Evolutionary conservation across 2,797 vertebrate genomes (phyloP).

Genomic region (Sciurus vulgaris): DNA sequence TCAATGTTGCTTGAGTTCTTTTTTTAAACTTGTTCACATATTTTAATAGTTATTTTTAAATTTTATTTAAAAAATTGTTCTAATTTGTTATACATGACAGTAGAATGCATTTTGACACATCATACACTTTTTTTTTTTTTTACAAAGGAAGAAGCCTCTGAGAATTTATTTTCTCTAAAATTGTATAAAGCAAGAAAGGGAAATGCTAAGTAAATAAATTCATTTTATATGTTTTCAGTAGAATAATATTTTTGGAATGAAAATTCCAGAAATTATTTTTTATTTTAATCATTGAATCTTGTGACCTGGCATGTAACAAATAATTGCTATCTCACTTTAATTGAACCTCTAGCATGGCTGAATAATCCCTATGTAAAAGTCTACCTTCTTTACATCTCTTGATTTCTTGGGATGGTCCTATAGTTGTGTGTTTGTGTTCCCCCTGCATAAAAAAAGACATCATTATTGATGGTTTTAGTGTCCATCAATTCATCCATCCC

Average conservation of each 20-base stretch:
- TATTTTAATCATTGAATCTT: background rate
- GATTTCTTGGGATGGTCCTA: background rate
- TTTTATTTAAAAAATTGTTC: too few relatives aligned
- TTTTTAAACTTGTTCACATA: too few relatives aligned
- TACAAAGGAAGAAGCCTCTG: background rate
- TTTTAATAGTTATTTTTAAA: too few relatives aligned
- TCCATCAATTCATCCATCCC: background rate
- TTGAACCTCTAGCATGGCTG: background rate
- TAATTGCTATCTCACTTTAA: background rate
- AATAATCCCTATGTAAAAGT: background rate
- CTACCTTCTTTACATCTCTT: background rate
- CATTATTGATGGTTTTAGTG: background rate
- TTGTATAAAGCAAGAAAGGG: background rate
- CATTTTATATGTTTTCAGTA: background rate
- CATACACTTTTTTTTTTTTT: too few relatives aligned
- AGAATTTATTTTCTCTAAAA: background rate
- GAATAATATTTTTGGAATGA: background rate
- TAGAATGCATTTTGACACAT: too few relatives aligned
- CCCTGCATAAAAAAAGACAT: background rate
- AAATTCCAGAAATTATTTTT: slow-evolving; percentile 22
- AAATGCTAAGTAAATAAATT: background rate
- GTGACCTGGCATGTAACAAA: background rate
- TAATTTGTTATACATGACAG: too few relatives aligned
- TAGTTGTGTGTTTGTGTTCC: background rate
- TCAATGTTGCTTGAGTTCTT: slow-evolving; percentile 16